Percentiles rank a stretch among this genome's conserved stretches.
Evolutionary conservation across 1,140 invertebrate species (phyloP).

Genomic region (Scaptomyza graminum): DNA sequence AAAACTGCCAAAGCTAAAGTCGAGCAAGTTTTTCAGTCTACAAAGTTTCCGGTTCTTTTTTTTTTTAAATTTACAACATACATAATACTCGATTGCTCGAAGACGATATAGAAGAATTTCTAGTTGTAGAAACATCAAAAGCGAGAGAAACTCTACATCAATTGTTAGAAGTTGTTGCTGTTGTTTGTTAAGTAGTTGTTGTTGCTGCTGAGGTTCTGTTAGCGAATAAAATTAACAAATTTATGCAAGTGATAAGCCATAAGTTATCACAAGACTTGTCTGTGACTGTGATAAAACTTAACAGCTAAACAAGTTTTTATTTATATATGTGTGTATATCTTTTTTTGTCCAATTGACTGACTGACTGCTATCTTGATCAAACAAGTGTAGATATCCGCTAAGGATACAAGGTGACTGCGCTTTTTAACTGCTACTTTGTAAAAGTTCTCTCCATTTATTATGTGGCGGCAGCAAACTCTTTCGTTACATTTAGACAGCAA

Average conservation of each 20-base stretch:
- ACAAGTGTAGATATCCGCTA: no score
- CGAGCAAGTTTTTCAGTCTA: conserved; percentile 51
- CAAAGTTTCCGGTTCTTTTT: conserved; percentile 56
- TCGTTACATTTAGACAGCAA: neutral
- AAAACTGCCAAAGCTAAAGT: conserved; percentile 4
- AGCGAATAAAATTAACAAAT: conserved; percentile 11
- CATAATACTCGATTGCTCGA: conserved; percentile 5
- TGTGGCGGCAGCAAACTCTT: conserved; percentile 6
- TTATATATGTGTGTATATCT: no score
- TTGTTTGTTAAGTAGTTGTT: neutral
- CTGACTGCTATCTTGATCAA: no score
- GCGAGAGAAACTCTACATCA: neutral
- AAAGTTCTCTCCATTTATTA: conserved; percentile 4
- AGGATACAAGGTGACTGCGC: neutral
- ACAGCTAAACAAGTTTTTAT: no score
- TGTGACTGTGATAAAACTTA: no score
- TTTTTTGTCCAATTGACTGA: no score
- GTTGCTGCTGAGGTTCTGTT: neutral
- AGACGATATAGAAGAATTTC: conserved; percentile 1
- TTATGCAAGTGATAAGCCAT: conserved; percentile 7
- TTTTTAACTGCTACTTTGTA: neutral
- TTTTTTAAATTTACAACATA: no score
- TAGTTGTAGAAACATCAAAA: neutral
- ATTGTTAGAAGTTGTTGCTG: conserved; percentile 10
- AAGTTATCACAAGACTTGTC: neutral